Base-by-base conservation (phyloP, 2,888 invertebrate genomes). In the Dastarcus helophoroides region DNA sequence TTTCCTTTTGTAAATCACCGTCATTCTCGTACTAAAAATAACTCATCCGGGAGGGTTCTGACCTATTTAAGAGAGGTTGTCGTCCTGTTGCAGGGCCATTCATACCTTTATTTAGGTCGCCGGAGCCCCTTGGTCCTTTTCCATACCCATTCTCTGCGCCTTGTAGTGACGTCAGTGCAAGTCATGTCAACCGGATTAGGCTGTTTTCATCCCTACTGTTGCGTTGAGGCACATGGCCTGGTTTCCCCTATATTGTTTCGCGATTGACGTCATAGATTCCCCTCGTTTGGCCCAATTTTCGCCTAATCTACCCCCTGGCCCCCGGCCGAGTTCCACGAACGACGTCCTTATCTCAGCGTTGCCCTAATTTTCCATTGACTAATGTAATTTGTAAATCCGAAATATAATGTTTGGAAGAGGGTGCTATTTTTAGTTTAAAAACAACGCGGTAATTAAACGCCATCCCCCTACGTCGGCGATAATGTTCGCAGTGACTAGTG, bases 31-130 rank as follows among this genome's bases (percentile, higher is more conserved):
- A 26, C 48, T 50, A 50, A 43, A 48, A 44, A 40, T 51, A 49
- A 47, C 44, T 36, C 37, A 33, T 33, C 43, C 35, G 40, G 38
- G 39, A 35, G 42, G 44, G 43, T 40, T 41, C 26, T 39, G 51
- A 51, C 51, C 51, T 43, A 51, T 34, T 43, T 48, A 46, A n/a
- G 34, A 28, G 39, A 47, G 51, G 52, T 50, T 53, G 51, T 50
- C 50, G 53, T 42, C 54, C 56, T 50, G 41, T 36, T 50, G 46
- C 29, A 26, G 22, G 29, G 43, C 50, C 51, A 51, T 51, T 51
- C 51, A 51, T 51, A 41, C 45, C 41, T 41, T 40, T 24, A 29
- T 8, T 6, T 29, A 10, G 30, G 30, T 24, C 30, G 23, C 11
- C 30, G 10, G 11, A 28, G 21, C 21, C 21, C 11, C 29, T 14